A percentile compares a stretch with the other conserved stretches of the same genome.
These are phyloP conservation scores for Drosophila willistoni DNA, from an alignment of 1,140 invertebrate genomes.

Conservation along the genomic window DNA sequence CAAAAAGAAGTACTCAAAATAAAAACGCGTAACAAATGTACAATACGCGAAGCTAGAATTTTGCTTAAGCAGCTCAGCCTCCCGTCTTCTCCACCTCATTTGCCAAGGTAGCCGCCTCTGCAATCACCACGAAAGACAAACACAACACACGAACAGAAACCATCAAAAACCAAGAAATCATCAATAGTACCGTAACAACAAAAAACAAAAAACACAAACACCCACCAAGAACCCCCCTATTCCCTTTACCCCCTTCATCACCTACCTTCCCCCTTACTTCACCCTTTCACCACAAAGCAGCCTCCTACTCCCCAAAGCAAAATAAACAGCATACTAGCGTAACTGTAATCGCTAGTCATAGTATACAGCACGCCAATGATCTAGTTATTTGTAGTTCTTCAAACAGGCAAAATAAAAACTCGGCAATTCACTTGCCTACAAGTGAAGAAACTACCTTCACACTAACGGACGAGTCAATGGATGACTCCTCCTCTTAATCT, in stretches of 20 bases:
- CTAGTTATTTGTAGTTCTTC: neutral
- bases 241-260: neutral
- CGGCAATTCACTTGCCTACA: too few relatives aligned
- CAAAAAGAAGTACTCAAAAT: conserved; percentile 25
- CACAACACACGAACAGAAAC: too few relatives aligned
- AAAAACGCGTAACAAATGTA: conserved; percentile 19
- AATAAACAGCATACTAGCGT: neutral
- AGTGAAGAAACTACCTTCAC: too few relatives aligned
- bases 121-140: neutral
- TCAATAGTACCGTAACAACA: neutral
- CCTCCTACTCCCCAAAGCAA: neutral
- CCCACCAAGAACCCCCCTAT: neutral
- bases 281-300: neutral
- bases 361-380: neutral
- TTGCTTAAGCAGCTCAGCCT: neutral
- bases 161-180: neutral
- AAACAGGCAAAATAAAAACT: neutral
- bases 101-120: neutral
- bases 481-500: neutral
- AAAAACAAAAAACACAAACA: neutral
- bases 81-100: neutral
- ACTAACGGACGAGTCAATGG: neutral
- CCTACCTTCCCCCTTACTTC: neutral
- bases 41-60: conserved; percentile 1
- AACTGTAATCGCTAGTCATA: neutral